A percentile compares a stretch with the other conserved stretches of the same genome.
Conservation (phyloP, 2,888 invertebrate genomes). For the Acronicta leporina region DNA sequence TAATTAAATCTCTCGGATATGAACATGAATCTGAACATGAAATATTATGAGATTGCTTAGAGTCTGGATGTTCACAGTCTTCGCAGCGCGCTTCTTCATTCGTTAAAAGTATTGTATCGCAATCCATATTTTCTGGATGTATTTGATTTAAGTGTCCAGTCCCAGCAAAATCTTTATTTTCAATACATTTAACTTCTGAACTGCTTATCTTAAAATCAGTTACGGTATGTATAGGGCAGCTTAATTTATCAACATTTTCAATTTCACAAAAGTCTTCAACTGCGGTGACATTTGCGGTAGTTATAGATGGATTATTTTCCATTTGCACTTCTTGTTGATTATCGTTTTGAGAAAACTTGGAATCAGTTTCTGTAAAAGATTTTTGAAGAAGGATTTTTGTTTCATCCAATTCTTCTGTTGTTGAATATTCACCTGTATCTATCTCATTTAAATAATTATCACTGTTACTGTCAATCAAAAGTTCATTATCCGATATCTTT, state of each 20-base stretch:
- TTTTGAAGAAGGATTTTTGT: slow-evolving; percentile 8
- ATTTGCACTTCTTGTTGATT: slow-evolving; percentile 5
- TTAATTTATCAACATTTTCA: slow-evolving; percentile 4
- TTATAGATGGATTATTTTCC: slow-evolving; percentile 10
- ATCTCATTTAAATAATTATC: slow-evolving; percentile 10
- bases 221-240: slow-evolving; percentile 1
- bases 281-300: slow-evolving; percentile 5
- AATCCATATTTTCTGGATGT: slow-evolving; percentile 1
- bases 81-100: slow-evolving; percentile 11
- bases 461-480: slow-evolving; percentile 5
- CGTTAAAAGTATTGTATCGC: not conserved
- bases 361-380: slow-evolving; percentile 7
- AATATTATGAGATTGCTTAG: slow-evolving; percentile 5
- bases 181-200: slow-evolving; percentile 2
- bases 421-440: not conserved
- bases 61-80: slow-evolving; percentile 2
- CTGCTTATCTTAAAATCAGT: not conserved
- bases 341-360: slow-evolving; percentile 10
- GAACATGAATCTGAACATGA: not conserved
- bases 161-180: not conserved
- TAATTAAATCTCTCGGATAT: slow-evolving; percentile 8
- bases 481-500: slow-evolving; percentile 10
- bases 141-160: slow-evolving; percentile 5
- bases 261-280: slow-evolving; percentile 9
- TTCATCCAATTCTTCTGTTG: slow-evolving; percentile 12